Evolutionary conservation across 2,113 vertebrate genomes (phyloP).

Genomic region (Vulpes ferrilata): DNA sequence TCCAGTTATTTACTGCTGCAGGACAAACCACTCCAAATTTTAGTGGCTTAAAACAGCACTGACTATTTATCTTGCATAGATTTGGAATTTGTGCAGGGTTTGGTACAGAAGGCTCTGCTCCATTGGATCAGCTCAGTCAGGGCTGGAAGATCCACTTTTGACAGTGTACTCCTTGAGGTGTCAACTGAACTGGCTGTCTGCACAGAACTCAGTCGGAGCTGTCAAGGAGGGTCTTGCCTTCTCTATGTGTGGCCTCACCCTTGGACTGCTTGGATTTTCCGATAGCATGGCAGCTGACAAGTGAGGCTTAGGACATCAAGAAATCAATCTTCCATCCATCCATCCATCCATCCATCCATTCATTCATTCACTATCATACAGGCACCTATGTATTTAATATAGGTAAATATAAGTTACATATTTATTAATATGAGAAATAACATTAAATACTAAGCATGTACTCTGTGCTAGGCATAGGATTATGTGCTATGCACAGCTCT

Average conservation of each 20-base stretch:
- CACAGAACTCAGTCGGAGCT: rapidly evolving
- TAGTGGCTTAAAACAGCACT: not conserved
- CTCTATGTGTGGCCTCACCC: not conserved
- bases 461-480: not conserved
- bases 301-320: not conserved
- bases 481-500: not conserved
- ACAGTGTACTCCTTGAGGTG: not conserved
- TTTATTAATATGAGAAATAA: not conserved
- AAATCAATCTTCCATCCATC: no score
- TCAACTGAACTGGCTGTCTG: not conserved
- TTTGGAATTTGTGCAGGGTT: not conserved
- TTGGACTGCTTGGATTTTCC: not conserved
- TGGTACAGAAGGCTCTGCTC: no score
- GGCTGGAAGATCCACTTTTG: no score
- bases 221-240: rapidly evolving
- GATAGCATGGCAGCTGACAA: not conserved
- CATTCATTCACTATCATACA: not conserved
- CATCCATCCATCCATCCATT: no score
- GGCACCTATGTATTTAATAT: not conserved
- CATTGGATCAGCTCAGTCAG: not conserved
- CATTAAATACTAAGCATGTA: not conserved
- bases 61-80: no score
- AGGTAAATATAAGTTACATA: not conserved
- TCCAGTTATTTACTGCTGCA: not conserved
- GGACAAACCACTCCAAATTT: not conserved